Base-by-base conservation (phyloP, 2,113 vertebrate genomes). In the Origma solitaria region DNA sequence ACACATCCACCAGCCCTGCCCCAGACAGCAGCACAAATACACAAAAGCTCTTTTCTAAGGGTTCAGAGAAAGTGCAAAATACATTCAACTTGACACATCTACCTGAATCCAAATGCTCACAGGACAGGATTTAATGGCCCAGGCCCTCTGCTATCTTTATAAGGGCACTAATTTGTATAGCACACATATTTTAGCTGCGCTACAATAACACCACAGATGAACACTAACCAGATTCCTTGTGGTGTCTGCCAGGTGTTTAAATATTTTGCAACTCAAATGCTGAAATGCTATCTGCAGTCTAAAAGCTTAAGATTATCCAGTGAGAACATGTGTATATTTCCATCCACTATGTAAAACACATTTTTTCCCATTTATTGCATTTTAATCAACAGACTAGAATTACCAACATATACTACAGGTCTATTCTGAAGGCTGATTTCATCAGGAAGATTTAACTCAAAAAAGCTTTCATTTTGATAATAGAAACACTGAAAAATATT, bases 21-120 rank as follows among this genome's bases (percentile, higher is more conserved):
- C 90, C 95, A 97, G 62, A 93, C 93, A 94, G 80, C 47, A 75
- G 81, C 42, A 93, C 58, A 92, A 93, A 91, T 38, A 95, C 68
- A 95, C 86, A 95, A 95, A 96, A 95, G 54, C 79, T 90, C 94
- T 75, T 95, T 94, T 54, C 60, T 49, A 45, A 75, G 80, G 56
- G 95, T 96, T 97, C 87, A 95, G 88, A 94, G 40, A 92, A 93
- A 96, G 94, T 91, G 76, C 95, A 94, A 66, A 94, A 82, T 30
- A 31, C 27, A 66, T 70, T 68, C 72, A 88, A 21, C 69, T 62
- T 61, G 84, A 80, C 72, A 57, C 18, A 68, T 31, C 88, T 23
- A 86, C 64, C 81, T 66, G 13, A 86, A 82, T 69, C 61, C 81
- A 88, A n/a, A 66, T 27, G 66, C 81, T 83, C 47, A 77, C 30